These are phyloP conservation scores for Erynnis tages DNA, from an alignment of 2,888 invertebrate genomes.

Conservation along the genomic window DNA sequence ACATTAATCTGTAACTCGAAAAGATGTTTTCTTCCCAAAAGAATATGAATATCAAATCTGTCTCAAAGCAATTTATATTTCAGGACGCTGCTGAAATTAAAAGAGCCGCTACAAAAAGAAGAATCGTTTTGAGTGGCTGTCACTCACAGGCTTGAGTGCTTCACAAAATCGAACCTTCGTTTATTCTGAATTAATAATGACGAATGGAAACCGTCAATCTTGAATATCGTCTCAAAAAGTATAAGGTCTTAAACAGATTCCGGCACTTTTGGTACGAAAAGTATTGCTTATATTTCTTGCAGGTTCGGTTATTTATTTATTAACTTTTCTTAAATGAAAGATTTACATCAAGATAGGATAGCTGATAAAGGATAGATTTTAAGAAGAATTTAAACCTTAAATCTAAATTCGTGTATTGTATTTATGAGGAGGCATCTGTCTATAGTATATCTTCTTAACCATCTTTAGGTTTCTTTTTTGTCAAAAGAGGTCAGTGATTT, in stretches of 20 bases:
- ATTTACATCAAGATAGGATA: too few relatives aligned
- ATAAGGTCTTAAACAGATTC: conserved; percentile 20
- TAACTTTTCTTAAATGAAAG: too few relatives aligned
- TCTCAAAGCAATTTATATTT: conserved; percentile 25
- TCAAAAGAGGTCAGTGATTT: too few relatives aligned
- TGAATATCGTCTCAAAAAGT: conserved; percentile 24
- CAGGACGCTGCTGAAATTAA: conserved; percentile 18
- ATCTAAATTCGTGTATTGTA: too few relatives aligned
- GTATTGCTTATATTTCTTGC: neutral
- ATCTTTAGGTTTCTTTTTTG: too few relatives aligned
- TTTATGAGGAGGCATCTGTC: too few relatives aligned
- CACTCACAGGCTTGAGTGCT: conserved; percentile 36
- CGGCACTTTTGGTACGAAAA: conserved; percentile 1
- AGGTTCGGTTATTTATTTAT: neutral
- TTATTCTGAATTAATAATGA: conserved; percentile 57
- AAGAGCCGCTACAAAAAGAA: conserved; percentile 33
- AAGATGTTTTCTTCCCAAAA: conserved; percentile 8
- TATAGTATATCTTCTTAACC: too few relatives aligned
- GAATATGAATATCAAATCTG: conserved; percentile 18
- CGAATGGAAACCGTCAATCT: conserved; percentile 56
- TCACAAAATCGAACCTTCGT: conserved; percentile 43
- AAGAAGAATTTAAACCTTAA: too few relatives aligned
- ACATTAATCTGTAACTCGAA: neutral
- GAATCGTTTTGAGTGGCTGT: conserved; percentile 40
- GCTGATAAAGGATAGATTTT: too few relatives aligned